These are phyloP conservation scores for Gymnogyps californianus DNA, from an alignment of 2,113 vertebrate genomes.

Conservation along the genomic window DNA sequence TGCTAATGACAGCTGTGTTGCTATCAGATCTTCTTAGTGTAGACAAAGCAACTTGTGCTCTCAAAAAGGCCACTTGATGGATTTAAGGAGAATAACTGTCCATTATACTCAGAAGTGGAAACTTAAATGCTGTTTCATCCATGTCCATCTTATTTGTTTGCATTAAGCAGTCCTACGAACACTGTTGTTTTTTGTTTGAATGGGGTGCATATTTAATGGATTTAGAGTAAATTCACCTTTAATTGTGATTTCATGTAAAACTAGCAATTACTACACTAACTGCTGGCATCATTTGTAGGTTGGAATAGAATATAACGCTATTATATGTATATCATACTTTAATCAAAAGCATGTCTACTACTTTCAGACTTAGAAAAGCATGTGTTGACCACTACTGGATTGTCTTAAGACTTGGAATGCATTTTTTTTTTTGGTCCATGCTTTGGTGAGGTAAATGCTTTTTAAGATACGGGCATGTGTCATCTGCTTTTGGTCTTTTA, in stretches of 20 bases:
- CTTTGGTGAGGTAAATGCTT: neutral
- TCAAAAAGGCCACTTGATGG: neutral
- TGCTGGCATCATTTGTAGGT: neutral
- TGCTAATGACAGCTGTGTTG: neutral
- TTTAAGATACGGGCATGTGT: neutral
- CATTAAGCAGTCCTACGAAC: neutral
- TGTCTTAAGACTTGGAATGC: neutral
- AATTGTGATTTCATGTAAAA: neutral
- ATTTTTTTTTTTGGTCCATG: accelerated
- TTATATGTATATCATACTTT: neutral
- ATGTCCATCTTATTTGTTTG: neutral
- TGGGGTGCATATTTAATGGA: neutral
- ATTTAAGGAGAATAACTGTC: neutral
- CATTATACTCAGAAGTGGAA: neutral
- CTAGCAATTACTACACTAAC: neutral
- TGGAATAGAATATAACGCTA: neutral
- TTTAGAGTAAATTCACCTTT: neutral
- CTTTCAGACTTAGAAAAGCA: neutral
- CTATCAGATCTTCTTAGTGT: neutral
- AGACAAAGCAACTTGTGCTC: neutral
- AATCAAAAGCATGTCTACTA: neutral
- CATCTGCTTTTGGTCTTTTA: neutral
- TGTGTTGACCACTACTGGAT: neutral
- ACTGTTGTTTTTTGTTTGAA: neutral
- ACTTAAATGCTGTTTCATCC: accelerated